These are phyloP conservation scores for Diplodus puntazzo DNA, from an alignment of 2,797 vertebrate species.

Conservation along the genomic window DNA sequence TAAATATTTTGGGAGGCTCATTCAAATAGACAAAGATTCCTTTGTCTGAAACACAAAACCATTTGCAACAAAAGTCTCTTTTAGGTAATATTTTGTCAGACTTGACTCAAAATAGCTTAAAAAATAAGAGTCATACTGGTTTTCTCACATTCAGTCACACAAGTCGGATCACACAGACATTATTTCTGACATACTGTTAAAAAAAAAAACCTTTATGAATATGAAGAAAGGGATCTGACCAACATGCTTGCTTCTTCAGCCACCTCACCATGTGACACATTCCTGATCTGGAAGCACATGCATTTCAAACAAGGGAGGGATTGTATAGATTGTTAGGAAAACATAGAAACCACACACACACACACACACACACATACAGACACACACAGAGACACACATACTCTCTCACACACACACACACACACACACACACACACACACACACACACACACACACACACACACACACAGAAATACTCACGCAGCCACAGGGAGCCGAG, in stretches of 20 bases:
- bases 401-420: slow-evolving; percentile 21
- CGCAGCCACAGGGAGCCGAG: slow-evolving; percentile 84
- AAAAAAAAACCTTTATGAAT: not conserved
- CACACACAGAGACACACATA: slow-evolving; percentile 82
- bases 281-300: slow-evolving; percentile 56
- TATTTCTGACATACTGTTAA: slow-evolving; percentile 11
- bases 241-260: slow-evolving; percentile 25
- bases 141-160: not conserved
- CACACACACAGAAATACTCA: slow-evolving; percentile 76
- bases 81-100: not conserved
- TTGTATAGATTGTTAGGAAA: slow-evolving; percentile 53
- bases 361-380: slow-evolving; percentile 28
- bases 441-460: slow-evolving; percentile 70
- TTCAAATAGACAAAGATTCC: slow-evolving; percentile 5
- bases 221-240: not conserved
- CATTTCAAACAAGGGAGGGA: slow-evolving; percentile 61
- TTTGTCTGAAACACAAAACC: not conserved
- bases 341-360: slow-evolving; percentile 17
- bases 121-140: not conserved
- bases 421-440: slow-evolving; percentile 23
- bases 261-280: slow-evolving; percentile 71
- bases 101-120: not conserved
- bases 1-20: not conserved
- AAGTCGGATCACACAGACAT: not conserved
- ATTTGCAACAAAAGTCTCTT: not conserved